These are phyloP conservation scores for Characodon lateralis DNA, from an alignment of 2,797 vertebrate genomes.

Conservation along the genomic window DNA sequence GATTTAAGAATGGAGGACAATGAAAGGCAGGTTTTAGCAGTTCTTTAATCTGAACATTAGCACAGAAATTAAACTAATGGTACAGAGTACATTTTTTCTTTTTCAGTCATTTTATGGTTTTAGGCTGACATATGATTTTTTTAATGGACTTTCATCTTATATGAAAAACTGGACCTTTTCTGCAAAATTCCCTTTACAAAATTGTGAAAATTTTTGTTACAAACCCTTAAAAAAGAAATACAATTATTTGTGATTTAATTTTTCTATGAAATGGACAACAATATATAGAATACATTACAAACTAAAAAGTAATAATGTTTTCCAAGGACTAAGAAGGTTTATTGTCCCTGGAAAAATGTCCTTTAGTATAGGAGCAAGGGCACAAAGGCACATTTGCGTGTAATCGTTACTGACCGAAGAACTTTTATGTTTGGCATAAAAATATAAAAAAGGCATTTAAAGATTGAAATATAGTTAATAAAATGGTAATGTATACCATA, in stretches of 20 bases:
- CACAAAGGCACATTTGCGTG: too few relatives aligned
- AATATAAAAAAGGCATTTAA: neutral
- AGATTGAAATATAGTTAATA: neutral
- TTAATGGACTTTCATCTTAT: neutral
- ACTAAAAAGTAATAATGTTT: too few relatives aligned
- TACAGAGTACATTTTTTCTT: neutral
- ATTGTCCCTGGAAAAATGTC: too few relatives aligned
- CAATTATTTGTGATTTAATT: neutral
- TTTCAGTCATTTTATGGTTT: neutral
- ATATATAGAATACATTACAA: neutral
- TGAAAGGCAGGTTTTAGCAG: neutral
- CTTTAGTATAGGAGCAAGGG: too few relatives aligned
- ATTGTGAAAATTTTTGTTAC: neutral
- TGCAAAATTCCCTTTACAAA: neutral
- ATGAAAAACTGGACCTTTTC: neutral
- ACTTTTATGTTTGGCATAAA: too few relatives aligned
- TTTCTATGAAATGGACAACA: neutral
- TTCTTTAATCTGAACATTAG: neutral
- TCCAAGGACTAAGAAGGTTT: too few relatives aligned
- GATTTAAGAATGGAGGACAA: neutral
- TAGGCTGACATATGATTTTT: neutral
- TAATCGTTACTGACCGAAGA: too few relatives aligned
- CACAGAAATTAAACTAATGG: neutral
- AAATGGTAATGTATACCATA: neutral
- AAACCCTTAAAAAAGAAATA: too few relatives aligned